Evolutionary conservation across 64 coral and sea anemone species (phyloP), one percentile per base, ranked within the genome.

Genomic region (Cladopsammia gracilis): DNA sequence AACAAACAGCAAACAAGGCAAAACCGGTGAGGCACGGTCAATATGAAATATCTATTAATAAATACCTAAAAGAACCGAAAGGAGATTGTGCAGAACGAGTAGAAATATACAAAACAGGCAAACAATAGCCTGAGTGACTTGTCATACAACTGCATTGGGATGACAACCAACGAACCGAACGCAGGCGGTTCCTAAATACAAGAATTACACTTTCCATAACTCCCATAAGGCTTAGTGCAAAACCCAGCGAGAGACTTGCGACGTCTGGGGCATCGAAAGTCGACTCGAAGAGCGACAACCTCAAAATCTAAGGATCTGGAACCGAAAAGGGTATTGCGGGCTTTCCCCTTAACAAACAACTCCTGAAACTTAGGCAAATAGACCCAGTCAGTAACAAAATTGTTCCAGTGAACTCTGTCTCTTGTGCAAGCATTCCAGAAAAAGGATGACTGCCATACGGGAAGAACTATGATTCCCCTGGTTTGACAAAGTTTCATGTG

Each of bases 401-500:
- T 51, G 60, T 70, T 90, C 75, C 75, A 90, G 64, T 90, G 75
- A 7, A 90, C 76, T 4, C 75, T 62, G 53, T 90, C 88, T 24
- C 45, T 48, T 6, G 58, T 67, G 20, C 45, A 69, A 6, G 50
- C n/a, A 49, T 46, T 90, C 88, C 88, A 90, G 71, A 94, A 94
- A 61, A 72, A 89, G 11, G 86, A 51, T 7, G 92, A 76, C 15
- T 19, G 47, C 92, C 85, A 94, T 9, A 60, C 19, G 71, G 92
- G 76, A 10, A 74, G 51, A 13, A 89, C 49, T 67, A 89, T 19
- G 2, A 77, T 75, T 62, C 86, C 86, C 15, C 48, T 10, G 7
- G 87, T 54, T 2, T 76, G 19, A 50, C 43, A 75, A 52, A 65
- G 67, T 48, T 75, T 47, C 73, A 93, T 88, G 64, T 92, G 90